These are phyloP conservation scores for Onychostoma macrolepis DNA, from an alignment of 2,113 vertebrate species.

Conservation along the genomic window DNA sequence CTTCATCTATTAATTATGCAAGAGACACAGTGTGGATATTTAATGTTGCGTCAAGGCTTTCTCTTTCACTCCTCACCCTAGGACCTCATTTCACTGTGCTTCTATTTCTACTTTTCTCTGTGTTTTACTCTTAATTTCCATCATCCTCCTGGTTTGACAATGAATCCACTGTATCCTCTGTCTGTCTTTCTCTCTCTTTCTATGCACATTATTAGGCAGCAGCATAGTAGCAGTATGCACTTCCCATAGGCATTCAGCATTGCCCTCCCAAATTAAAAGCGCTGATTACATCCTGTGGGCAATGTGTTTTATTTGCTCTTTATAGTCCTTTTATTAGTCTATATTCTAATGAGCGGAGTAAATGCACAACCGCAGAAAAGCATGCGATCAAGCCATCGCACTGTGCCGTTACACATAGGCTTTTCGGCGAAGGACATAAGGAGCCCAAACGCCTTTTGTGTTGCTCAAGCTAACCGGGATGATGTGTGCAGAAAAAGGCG, in stretches of 20 bases:
- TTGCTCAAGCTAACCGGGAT: background rate
- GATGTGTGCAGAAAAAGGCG: background rate
- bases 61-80: slow-evolving; percentile 41
- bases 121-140: slow-evolving; percentile 29
- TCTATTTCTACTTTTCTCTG: slow-evolving; percentile 39
- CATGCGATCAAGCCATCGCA: background rate
- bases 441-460: background rate
- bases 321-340: no score
- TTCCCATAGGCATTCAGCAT: slow-evolving; percentile 62
- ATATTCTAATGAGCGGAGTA: slow-evolving; percentile 53
- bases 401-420: background rate
- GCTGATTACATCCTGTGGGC: slow-evolving; percentile 64
- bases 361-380: slow-evolving; percentile 57
- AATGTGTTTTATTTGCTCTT: slow-evolving; percentile 61
- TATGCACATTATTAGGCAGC: slow-evolving; percentile 71
- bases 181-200: background rate
- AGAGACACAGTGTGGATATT: slow-evolving; percentile 67
- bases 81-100: slow-evolving; percentile 24
- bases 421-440: background rate
- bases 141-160: slow-evolving; percentile 22
- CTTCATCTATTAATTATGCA: slow-evolving; percentile 70
- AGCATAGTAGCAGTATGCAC: slow-evolving; percentile 61
- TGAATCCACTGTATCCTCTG: slow-evolving; percentile 7
- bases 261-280: slow-evolving; percentile 68
- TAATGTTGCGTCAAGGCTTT: slow-evolving; percentile 68